Evolutionary conservation across 2,113 vertebrate genomes (phyloP), one percentile per base, ranked within the genome.

Genomic region (Melierax canorus): DNA sequence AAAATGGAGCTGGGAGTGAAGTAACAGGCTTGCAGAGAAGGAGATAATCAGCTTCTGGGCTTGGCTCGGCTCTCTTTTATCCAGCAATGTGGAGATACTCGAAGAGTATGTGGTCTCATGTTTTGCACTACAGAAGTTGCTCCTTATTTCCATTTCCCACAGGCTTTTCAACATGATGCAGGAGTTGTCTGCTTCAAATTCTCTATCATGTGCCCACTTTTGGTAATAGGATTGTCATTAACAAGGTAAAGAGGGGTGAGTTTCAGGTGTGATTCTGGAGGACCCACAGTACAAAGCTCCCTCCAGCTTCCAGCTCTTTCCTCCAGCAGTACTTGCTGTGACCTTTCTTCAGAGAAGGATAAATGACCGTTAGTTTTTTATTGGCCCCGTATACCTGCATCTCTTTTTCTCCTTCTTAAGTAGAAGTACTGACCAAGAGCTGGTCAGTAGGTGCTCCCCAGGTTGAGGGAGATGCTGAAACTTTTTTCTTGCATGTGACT

Each of bases 191-290:
- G 22, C 36, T 32, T 60, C 34, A 66, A 64, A 86, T 50, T 86
- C 18, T n/a, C 32, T 39, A 10, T n/a, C 0, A 0, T 19, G 11
- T 53, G 15, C 16, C 45, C 27, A 41, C 27, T 41, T 63, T 50
- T 66, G 22, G 34, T 39, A 39, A 10, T 19, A 83, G 24, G 6
- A 59, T 84, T 86, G 13, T 51, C 39, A 64, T 45, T 32, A 63
- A 72, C 15, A 41, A 80, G 15, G n/a, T 63, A 41, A 55, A 94
- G 75, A 45, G 8, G 10, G 4, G 2, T 55, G 29, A 82, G 22
- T 45, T 86, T 86, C 17, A 38, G 4, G 15, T 38, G 29, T 86
- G 66, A 38, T 82, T 55, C 67, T 72, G 56, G 32, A 78, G n/a
- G 23, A 75, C 20, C 24, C 5, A 11, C 39, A 63, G 32, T 50